Evolutionary conservation across 2,113 vertebrate genomes (phyloP).

Genomic region (Raja brachyura): DNA sequence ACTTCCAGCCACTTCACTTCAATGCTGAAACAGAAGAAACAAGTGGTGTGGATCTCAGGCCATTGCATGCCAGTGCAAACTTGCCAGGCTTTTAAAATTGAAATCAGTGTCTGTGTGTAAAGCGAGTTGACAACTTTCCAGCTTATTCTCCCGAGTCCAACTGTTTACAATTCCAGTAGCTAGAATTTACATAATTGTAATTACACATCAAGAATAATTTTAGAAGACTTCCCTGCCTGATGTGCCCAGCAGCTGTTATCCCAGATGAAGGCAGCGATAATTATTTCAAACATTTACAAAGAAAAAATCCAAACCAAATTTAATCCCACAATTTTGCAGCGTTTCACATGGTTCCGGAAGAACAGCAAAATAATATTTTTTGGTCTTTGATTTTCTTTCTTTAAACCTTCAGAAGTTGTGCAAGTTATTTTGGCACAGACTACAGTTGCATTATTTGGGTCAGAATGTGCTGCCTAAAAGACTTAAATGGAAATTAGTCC

Average conservation of each 20-base stretch:
- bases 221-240: conserved; percentile 44
- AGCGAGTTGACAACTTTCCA: conserved; percentile 44
- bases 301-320: conserved; percentile 46
- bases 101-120: conserved; percentile 40
- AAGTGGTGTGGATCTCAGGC: conserved; percentile 32
- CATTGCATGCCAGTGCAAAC: conserved; percentile 40
- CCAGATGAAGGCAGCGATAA: conserved; percentile 45
- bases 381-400: conserved; percentile 41
- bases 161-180: conserved; percentile 54
- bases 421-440: conserved; percentile 17
- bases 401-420: conserved; percentile 43
- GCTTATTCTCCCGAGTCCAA: conserved; percentile 41
- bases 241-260: conserved; percentile 51
- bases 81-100: conserved; percentile 40
- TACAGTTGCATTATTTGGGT: neutral
- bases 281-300: conserved; percentile 49
- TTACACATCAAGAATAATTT: conserved; percentile 49
- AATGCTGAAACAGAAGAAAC: conserved; percentile 48
- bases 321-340: conserved; percentile 42
- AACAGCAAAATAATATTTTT: conserved; percentile 40
- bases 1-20: conserved; percentile 53
- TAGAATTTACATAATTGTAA: conserved; percentile 53
- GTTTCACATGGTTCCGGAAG: conserved; percentile 47
- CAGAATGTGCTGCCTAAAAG: conserved; percentile 44
- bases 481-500: neutral